Conservation (phyloP, 1,140 invertebrate genomes). For the Colletes gigas region DNA sequence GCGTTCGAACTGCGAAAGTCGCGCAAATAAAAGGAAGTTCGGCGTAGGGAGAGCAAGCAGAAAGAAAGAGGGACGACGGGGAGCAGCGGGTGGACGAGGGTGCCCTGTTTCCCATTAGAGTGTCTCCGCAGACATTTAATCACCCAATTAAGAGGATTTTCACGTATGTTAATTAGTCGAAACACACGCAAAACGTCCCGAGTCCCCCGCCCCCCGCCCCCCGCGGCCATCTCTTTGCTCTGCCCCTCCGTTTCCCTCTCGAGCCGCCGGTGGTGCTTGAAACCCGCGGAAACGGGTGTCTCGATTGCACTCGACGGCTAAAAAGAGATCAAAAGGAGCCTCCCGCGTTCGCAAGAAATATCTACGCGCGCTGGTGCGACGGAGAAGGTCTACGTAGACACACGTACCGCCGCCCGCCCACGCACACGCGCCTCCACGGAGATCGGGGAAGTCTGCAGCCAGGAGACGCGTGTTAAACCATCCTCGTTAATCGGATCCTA, state of each 20-base stretch:
- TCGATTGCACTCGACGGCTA: constrained; percentile 65
- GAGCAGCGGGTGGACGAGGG: background rate
- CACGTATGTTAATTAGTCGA: constrained; percentile 78
- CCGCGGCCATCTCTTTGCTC: constrained; percentile 5
- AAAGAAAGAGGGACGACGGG: constrained; percentile 10
- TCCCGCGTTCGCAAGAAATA: constrained; percentile 56
- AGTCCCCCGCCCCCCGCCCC: constrained; percentile 14
- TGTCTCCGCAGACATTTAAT: constrained; percentile 70
- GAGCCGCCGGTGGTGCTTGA: constrained; percentile 47
- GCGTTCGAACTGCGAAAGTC: too few species aligned
- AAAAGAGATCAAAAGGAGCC: constrained; percentile 71
- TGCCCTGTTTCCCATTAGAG: constrained; percentile 61
- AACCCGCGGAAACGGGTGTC: constrained; percentile 31
- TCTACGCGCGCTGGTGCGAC: constrained; percentile 9
- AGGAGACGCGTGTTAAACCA: constrained; percentile 44
- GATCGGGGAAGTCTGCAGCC: background rate
- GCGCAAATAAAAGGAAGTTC: background rate
- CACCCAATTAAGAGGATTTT: constrained; percentile 76
- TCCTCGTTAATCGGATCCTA: constrained; percentile 48
- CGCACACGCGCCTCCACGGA: constrained; percentile 13
- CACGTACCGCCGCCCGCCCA: constrained; percentile 31
- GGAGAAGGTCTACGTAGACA: background rate
- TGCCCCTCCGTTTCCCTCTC: constrained; percentile 29
- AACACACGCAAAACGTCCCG: constrained; percentile 73
- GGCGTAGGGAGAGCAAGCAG: background rate